Evolutionary conservation across 2,113 vertebrate species (phyloP), one percentile per base, ranked within the genome.

Genomic region (Blennius ocellaris): DNA sequence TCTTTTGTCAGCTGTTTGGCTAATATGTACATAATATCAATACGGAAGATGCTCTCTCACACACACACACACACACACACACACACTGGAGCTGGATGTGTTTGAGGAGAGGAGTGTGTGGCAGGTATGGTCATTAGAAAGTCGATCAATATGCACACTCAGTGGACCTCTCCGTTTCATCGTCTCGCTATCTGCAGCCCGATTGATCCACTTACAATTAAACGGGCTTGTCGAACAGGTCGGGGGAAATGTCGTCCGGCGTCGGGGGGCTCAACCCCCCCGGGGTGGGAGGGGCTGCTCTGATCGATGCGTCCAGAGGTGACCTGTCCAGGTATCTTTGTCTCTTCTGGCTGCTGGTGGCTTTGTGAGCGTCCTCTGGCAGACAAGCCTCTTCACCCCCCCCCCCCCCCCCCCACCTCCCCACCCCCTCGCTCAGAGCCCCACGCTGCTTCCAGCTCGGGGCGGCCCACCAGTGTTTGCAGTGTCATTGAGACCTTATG

Each of bases 171-270:
- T 80, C 78, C 5, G 73, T 86, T 73, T 89, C 62, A 76, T 60
- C 86, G 56, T 80, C 77, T 71, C 59, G 3, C 52, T 81, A 70
- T 85, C 81, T 73, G 84, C 84, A 80, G 82, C 83, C 44, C 63
- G 39, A 90, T 91, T 90, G 89, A 93, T 93, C 87, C 81, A 67
- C 86, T 80, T 59, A 73, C 82, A 90, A 84, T 89, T 87, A 85
- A 78, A 73, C 82, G 43, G 73, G 49, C 90, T 89, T 90, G 89
- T 90, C 83, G 63, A 88, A 90, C 88, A 89, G 70, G 74, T 80
- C 73, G 68, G 87, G 79, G 81, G 90, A 86, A 90, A 84, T 76
- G 83, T 89, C 85, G 83, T 71, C 60, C 73, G 55, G 54, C 60
- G 49, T 64, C 54, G 9, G 80, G 80, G 37, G 59, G 69, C 37